Percentiles rank a stretch among this genome's conserved stretches.
Conservation (phyloP, 2,888 invertebrate species). For the Leptopilina drosophilae region DNA sequence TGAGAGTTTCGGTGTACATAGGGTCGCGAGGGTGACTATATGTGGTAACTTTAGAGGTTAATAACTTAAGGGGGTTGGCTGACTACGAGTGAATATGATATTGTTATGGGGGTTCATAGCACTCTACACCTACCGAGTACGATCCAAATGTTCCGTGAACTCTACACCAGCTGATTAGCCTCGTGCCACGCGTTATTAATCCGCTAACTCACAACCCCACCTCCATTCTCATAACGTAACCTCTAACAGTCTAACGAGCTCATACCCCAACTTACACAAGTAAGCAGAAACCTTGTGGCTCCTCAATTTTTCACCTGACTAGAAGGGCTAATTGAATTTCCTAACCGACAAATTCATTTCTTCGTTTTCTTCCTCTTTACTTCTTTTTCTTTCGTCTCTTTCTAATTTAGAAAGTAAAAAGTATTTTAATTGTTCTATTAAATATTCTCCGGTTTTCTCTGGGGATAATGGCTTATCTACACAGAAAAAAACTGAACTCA, state of each 20-base stretch:
- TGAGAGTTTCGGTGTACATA: conserved; percentile 62
- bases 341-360: no score
- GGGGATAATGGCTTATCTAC: no score
- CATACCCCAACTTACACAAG: not conserved
- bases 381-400: no score
- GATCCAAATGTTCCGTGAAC: conserved; percentile 65
- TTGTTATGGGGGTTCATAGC: conserved; percentile 67
- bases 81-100: conserved; percentile 70
- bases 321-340: conserved; percentile 19
- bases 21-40: conserved; percentile 63
- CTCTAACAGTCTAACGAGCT: conserved; percentile 48
- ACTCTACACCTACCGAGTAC: conserved; percentile 61
- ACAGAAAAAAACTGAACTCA: no score
- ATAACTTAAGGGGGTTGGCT: conserved; percentile 68
- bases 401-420: no score
- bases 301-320: conserved; percentile 32
- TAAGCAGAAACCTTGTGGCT: conserved; percentile 25
- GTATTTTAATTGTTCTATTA: no score
- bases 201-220: conserved; percentile 67
- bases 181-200: conserved; percentile 75
- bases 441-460: no score
- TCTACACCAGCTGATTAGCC: conserved; percentile 73
- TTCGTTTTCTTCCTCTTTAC: no score
- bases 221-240: conserved; percentile 46
- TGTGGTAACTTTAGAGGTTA: conserved; percentile 75